Conservation (phyloP, 1,140 invertebrate genomes). For the Heterodera carotae region DNA sequence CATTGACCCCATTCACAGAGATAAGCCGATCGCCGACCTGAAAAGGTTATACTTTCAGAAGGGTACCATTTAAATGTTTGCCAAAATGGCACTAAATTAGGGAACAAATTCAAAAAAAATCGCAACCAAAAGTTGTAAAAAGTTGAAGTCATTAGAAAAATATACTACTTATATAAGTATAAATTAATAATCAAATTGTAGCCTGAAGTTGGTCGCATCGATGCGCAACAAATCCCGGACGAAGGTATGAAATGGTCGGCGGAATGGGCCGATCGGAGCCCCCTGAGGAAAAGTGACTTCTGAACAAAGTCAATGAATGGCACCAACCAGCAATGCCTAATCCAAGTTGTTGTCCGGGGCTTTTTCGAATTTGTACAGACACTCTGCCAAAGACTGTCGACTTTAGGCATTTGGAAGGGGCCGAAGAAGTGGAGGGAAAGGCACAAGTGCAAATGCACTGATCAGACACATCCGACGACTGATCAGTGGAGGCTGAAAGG, state of each 20-base stretch:
- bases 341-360: conserved; percentile 39
- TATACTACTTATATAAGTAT: no score
- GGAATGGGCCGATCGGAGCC: conserved; percentile 70
- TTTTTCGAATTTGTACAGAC: conserved; percentile 24
- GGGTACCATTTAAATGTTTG: no score
- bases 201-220: conserved; percentile 67
- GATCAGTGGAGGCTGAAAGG: background rate
- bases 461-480: background rate
- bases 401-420: background rate
- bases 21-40: conserved; percentile 78
- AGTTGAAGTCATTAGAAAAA: no score
- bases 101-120: no score
- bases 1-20: conserved; percentile 79
- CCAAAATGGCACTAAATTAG: no score
- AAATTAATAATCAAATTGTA: no score
- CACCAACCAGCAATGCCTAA: conserved; percentile 44
- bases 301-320: conserved; percentile 17
- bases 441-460: conserved; percentile 1
- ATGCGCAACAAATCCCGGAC: conserved; percentile 72
- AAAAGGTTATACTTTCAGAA: no score
- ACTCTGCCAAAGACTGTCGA: conserved; percentile 22
- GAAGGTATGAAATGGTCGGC: conserved; percentile 70
- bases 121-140: no score
- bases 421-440: background rate
- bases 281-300: conserved; percentile 67